Conservation (phyloP, 92 coral and sea anemone species). For the Actinostola sp. region DNA sequence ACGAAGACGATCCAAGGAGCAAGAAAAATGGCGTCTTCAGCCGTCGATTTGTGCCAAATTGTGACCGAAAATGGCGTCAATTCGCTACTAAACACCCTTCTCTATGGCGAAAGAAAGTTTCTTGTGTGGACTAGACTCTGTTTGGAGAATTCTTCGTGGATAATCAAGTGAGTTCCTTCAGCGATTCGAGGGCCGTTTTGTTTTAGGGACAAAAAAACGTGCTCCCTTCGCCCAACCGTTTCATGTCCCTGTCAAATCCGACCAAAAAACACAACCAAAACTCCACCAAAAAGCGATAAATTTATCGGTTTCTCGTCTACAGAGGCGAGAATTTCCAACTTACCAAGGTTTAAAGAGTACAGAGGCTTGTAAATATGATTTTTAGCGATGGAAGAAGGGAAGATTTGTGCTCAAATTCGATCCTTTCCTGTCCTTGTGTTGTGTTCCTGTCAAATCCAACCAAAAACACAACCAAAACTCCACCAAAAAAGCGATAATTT, state of each 20-base stretch:
- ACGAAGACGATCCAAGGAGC: conserved; percentile 17
- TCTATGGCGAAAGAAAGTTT: conserved; percentile 61
- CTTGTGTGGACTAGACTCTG: conserved; percentile 82
- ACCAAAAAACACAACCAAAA: no score
- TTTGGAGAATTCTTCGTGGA: conserved; percentile 72
- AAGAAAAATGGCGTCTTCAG: conserved; percentile 76
- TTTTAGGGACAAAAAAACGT: conserved; percentile 17
- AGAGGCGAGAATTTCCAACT: not conserved
- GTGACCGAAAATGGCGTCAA: conserved; percentile 67
- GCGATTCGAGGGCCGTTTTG: conserved; percentile 26
- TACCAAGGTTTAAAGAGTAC: no score
- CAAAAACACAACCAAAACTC: no score
- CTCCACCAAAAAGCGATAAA: no score
- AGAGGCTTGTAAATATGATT: no score
- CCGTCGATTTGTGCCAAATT: conserved; percentile 66
- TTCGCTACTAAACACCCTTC: conserved; percentile 64
- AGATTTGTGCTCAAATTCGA: no score
- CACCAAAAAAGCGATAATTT: no score
- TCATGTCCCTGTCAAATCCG: not conserved
- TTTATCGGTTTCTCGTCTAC: not conserved
- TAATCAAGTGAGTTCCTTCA: conserved; percentile 61
- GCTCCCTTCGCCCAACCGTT: conserved; percentile 1
- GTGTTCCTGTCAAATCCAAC: no score
- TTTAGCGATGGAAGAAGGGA: no score
- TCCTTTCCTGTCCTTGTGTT: no score